Percentiles rank a stretch among this genome's conserved stretches.
phyloP scores from a whole-genome alignment of 1,140 invertebrate genomes.

The Diachasmimorpha longicaudata region DNA sequence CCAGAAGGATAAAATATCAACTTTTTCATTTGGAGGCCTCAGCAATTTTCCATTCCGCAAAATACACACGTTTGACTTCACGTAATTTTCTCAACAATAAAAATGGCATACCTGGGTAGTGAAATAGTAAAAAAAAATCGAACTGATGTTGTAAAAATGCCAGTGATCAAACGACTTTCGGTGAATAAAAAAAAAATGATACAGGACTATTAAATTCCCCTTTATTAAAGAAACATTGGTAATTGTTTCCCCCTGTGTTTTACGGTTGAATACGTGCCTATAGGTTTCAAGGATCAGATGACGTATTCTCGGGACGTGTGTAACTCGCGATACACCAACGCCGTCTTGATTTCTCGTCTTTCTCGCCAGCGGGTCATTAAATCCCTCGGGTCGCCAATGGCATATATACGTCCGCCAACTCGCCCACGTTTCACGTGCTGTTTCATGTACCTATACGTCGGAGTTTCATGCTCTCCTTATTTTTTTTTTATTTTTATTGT shows the following conservation, averaged over 20 bases:
- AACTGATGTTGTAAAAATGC: not conserved
- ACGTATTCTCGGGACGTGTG: slow-evolving; percentile 18
- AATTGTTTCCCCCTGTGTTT: not conserved
- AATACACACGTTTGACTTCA: too few relatives aligned
- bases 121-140: too few relatives aligned
- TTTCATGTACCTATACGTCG: not conserved
- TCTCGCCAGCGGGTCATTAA: slow-evolving; percentile 20
- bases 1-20: too few relatives aligned
- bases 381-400: slow-evolving; percentile 21
- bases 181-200: not conserved
- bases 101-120: too few relatives aligned
- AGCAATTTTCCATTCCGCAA: too few relatives aligned
- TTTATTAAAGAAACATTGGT: not conserved
- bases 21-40: too few relatives aligned
- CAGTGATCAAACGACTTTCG: not conserved
- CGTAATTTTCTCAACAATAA: too few relatives aligned
- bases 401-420: slow-evolving; percentile 7
- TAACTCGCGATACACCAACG: slow-evolving; percentile 18
- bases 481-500: not conserved
- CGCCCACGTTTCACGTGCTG: slow-evolving; percentile 25
- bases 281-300: not conserved
- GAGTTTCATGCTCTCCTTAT: slow-evolving; percentile 1
- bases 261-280: not conserved
- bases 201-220: not conserved
- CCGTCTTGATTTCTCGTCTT: slow-evolving; percentile 9